phyloP scores from a whole-genome alignment of 2,888 invertebrate genomes.

The Apodemia mormo region DNA sequence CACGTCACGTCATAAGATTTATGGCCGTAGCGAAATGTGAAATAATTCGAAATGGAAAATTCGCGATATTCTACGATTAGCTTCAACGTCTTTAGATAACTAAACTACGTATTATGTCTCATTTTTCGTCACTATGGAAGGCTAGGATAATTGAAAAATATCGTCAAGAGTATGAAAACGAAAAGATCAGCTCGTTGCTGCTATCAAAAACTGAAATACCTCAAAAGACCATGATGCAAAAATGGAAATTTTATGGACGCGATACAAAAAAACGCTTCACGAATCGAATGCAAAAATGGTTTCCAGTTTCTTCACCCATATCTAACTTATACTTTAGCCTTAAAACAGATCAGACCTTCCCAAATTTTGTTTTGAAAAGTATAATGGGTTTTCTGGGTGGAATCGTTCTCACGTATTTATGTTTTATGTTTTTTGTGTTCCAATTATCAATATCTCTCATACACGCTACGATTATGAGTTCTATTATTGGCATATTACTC shows the following conservation, averaged over 20 bases:
- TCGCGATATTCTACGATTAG: not conserved
- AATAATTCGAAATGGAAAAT: not conserved
- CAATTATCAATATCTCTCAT: constrained; percentile 83
- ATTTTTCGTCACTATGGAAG: constrained; percentile 79
- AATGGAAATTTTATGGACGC: constrained; percentile 69
- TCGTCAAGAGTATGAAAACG: constrained; percentile 74
- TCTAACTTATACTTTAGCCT: constrained; percentile 56
- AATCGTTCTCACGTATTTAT: constrained; percentile 83
- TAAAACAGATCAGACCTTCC: constrained; percentile 71
- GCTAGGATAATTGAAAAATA: constrained; percentile 77
- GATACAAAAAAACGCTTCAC: constrained; percentile 61
- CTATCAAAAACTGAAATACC: constrained; percentile 62
- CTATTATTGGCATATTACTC: constrained; percentile 82
- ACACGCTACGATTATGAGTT: constrained; percentile 83
- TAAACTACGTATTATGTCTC: constrained; percentile 64
- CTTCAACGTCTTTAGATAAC: not conserved
- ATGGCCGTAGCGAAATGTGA: not conserved
- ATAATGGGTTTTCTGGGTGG: constrained; percentile 85
- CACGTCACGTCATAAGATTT: not conserved
- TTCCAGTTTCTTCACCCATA: constrained; percentile 61
- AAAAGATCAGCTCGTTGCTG: constrained; percentile 80
- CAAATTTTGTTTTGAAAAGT: constrained; percentile 84
- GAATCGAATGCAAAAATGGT: constrained; percentile 56
- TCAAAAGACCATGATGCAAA: constrained; percentile 67
- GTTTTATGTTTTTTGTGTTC: constrained; percentile 85